Conservation (phyloP, 2,888 invertebrate genomes). For the Bruchidius siliquastri region DNA sequence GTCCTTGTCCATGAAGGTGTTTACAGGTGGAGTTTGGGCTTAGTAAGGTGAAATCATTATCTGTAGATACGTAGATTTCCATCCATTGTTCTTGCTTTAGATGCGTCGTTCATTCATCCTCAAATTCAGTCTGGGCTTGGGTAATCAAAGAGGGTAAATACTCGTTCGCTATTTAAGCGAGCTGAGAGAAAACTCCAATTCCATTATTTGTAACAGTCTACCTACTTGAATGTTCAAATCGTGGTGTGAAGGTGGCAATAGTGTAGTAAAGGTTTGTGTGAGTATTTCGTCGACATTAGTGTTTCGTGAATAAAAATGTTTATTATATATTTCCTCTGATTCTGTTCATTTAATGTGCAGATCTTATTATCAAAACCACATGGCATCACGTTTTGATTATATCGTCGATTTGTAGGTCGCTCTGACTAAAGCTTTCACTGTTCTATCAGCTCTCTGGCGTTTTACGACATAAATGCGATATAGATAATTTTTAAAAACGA, state of each 20-base stretch:
- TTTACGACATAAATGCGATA: too few species aligned
- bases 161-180: not conserved
- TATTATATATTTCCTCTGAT: not conserved
- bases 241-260: not conserved
- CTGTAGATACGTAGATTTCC: not conserved
- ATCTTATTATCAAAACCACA: not conserved
- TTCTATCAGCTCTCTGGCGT: too few species aligned
- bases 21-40: not conserved
- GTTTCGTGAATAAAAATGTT: not conserved
- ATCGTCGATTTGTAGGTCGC: not conserved
- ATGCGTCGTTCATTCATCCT: not conserved
- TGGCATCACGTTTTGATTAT: not conserved
- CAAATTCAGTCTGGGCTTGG: constrained; percentile 1
- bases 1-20: not conserved
- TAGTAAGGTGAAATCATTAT: not conserved
- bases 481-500: too few species aligned
- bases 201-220: not conserved
- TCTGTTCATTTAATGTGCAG: not conserved
- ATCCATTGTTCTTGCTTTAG: constrained; percentile 1
- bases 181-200: not conserved
- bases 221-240: not conserved
- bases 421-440: too few species aligned
- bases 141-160: not conserved
- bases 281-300: not conserved
- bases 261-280: not conserved